A percentile compares a stretch with the other conserved stretches of the same genome.
Conservation (phyloP, 2,113 vertebrate genomes). For the Genyomyrus donnyi region DNA sequence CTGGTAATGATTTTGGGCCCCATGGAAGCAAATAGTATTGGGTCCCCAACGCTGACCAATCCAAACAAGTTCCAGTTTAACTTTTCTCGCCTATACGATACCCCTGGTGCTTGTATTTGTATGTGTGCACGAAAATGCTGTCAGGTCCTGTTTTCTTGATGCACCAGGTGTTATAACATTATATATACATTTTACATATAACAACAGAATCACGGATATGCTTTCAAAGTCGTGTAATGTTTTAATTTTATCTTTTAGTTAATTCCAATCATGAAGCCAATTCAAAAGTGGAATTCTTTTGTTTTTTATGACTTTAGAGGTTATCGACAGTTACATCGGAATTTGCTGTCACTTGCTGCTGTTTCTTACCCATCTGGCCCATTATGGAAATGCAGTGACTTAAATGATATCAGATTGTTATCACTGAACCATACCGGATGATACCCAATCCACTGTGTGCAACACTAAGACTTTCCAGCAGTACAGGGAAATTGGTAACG, state of each 20-base stretch:
- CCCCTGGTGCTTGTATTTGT: background rate
- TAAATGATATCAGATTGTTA: background rate
- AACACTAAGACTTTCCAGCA: background rate
- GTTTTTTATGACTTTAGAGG: background rate
- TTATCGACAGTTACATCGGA: background rate
- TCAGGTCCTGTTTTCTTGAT: background rate
- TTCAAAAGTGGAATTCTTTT: background rate
- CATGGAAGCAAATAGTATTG: background rate
- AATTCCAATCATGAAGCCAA: background rate
- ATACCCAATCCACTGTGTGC: background rate
- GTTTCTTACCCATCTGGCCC: background rate
- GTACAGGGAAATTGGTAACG: background rate
- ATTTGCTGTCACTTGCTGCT: background rate
- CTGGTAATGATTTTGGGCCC: background rate
- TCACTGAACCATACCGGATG: background rate
- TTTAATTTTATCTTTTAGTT: background rate
- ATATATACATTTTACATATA: background rate
- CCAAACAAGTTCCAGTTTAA: background rate
- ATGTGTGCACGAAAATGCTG: background rate
- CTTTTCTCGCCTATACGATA: background rate
- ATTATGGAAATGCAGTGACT: background rate
- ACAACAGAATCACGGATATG: background rate
- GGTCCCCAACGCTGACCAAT: background rate
- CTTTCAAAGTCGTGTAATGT: conserved; percentile 14
- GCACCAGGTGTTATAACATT: background rate